Evolutionary conservation across 2,797 vertebrate genomes (phyloP).

Genomic region (Propithecus deckenii): DNA sequence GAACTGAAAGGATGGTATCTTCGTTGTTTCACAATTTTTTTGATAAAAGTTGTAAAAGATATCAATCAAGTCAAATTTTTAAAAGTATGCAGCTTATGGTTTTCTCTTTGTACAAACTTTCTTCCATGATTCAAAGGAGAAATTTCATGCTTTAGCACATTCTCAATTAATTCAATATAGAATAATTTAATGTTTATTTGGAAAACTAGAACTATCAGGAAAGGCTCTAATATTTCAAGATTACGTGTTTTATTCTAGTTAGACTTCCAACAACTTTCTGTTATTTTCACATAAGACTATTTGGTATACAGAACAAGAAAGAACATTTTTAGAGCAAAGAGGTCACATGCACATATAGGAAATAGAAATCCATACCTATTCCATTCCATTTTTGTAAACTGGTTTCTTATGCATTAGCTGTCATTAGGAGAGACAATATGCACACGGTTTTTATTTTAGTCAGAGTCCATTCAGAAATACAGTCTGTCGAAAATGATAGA

Average conservation of each 20-base stretch:
- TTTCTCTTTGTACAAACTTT: background rate
- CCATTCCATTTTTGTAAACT: background rate
- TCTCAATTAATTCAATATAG: background rate
- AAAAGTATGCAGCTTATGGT: background rate
- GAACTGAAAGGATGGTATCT: background rate
- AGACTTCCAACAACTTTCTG: background rate
- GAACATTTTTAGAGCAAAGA: background rate
- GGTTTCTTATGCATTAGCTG: background rate
- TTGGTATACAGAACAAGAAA: background rate
- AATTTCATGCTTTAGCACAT: background rate
- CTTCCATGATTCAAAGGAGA: background rate
- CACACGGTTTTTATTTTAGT: background rate
- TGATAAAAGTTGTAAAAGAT: background rate
- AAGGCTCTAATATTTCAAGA: background rate
- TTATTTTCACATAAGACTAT: conserved; percentile 2
- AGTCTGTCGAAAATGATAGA: conserved; percentile 35
- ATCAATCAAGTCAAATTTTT: background rate
- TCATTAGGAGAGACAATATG: background rate
- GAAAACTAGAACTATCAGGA: background rate
- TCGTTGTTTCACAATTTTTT: background rate
- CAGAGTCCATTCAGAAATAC: background rate
- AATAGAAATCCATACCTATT: background rate
- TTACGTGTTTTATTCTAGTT: background rate
- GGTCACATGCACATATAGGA: background rate
- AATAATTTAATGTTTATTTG: background rate